These are phyloP conservation scores for Lonchura striata DNA, from an alignment of 2,113 vertebrate species.

Conservation along the genomic window DNA sequence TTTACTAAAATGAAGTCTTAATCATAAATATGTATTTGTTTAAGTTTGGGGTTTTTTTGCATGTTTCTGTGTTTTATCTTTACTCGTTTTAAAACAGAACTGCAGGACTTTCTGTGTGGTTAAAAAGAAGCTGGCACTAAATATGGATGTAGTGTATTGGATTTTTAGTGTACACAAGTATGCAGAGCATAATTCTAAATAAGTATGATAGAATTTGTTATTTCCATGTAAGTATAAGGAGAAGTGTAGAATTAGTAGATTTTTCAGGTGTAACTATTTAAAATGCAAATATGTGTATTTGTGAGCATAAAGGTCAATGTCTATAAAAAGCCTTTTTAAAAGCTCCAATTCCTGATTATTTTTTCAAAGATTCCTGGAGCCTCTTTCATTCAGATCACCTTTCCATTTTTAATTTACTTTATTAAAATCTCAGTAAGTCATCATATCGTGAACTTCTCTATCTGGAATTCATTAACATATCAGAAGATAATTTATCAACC, in stretches of 20 bases:
- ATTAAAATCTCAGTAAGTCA: constrained; percentile 52
- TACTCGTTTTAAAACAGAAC: not conserved
- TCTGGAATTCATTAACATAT: constrained; percentile 61
- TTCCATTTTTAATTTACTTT: constrained; percentile 60
- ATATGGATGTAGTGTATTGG: not conserved
- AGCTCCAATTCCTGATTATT: constrained; percentile 15
- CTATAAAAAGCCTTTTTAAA: constrained; percentile 34
- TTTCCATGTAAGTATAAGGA: not conserved
- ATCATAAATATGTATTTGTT: not conserved
- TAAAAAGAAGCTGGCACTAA: not conserved
- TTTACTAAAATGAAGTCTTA: not conserved
- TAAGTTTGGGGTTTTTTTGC: not conserved
- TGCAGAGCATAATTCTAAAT: not conserved
- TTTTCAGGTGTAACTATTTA: not conserved
- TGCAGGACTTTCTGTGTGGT: not conserved
- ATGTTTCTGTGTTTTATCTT: not conserved
- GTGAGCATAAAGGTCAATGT: not conserved
- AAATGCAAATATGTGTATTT: not conserved
- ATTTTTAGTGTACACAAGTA: not conserved
- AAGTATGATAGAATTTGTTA: not conserved
- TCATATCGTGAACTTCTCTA: constrained; percentile 19
- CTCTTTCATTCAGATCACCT: constrained; percentile 36
- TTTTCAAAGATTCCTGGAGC: constrained; percentile 22
- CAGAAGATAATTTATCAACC: constrained; percentile 61
- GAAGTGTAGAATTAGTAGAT: not conserved